phyloP scores from a whole-genome alignment of 2,797 vertebrate species.

The Parotocinclus haroldoi region DNA sequence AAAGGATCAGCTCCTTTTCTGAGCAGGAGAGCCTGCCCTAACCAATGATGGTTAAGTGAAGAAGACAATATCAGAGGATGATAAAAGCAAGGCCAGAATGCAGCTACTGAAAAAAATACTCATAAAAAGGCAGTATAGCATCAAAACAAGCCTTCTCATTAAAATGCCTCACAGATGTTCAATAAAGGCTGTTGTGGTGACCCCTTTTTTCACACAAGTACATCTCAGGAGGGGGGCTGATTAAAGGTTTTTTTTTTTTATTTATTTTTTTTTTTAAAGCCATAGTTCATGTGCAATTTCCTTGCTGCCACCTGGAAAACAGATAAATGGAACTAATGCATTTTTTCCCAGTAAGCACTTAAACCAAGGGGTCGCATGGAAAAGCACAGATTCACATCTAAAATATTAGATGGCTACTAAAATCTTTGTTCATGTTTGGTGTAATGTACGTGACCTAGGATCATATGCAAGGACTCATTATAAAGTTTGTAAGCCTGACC shows the following conservation, averaged over 20 bases:
- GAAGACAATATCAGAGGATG: slow-evolving; percentile 31
- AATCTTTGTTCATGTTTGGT: too few species aligned
- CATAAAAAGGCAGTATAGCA: slow-evolving; percentile 26
- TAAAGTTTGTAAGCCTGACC: too few species aligned
- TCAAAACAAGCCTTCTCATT: slow-evolving; percentile 49
- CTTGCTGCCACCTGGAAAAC: background rate
- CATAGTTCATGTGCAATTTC: slow-evolving; percentile 34
- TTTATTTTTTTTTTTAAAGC: too few species aligned
- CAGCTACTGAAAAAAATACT: background rate
- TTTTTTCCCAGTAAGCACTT: slow-evolving; percentile 1
- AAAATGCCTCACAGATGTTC: slow-evolving; percentile 41
- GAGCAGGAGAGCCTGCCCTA: slow-evolving; percentile 22
- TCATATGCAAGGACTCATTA: too few species aligned
- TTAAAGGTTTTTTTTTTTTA: too few species aligned
- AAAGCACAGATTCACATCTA: slow-evolving; percentile 3
- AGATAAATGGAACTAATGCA: slow-evolving; percentile 24
- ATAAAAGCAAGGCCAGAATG: slow-evolving; percentile 42
- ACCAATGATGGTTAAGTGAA: slow-evolving; percentile 35
- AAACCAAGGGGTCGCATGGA: slow-evolving; percentile 11
- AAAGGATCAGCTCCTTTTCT: slow-evolving; percentile 23
- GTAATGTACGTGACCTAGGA: too few species aligned
- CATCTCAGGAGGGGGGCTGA: slow-evolving; percentile 27
- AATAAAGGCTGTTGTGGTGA: slow-evolving; percentile 33
- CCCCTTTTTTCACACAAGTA: slow-evolving; percentile 22
- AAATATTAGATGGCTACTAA: too few species aligned